Evolutionary conservation across 2,797 vertebrate species (phyloP), one percentile per base, ranked within the genome.

Genomic region (Ctenochaetus hawaiiensis): DNA sequence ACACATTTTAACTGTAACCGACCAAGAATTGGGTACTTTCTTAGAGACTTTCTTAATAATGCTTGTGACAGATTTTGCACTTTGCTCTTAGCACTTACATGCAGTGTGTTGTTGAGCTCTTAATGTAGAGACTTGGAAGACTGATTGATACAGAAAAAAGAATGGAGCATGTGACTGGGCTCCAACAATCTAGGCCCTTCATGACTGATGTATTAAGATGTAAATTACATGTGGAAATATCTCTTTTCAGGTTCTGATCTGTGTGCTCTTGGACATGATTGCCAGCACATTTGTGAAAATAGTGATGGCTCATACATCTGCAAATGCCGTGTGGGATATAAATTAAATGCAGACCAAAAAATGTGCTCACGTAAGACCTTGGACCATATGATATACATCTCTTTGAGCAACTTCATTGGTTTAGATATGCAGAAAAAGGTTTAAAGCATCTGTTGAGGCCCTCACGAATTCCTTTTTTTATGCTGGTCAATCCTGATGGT

Each of bases 241-340:
- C 43, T 80, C 45, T 71, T 82, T 82, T 53, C 85, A 90, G 86
- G 77, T 74, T 72, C 39, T 17, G 74, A 89, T 77, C 49, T 48
- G 23, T 96, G 96, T 58, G 84, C 78, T 0, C 79, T 87, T 1
- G 91, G 92, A 77, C 94, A 96, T 0, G 86, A 93, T 41, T 96
- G 96, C 13, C 91, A 96, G 72, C 96, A 96, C 41, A 58, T 95
- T 67, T 96, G 96, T 6, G 69, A 93, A 75, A 92, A 86, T 0
- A 91, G 30, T 4, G 80, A 48, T 0, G 92, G 90, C 5, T 91
- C 80, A 3, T 93, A 92, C 14, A 80, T 90, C 60, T 96, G 96
- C 8, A 86, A 78, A 63, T 97, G 96, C 90, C 83, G 66, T 0
- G 80, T 48, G n/a, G 96, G 95, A 61, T 96, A 93, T 70, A 71